Conservation (phyloP, 2,113 vertebrate genomes). For the Tinamus guttatus region DNA sequence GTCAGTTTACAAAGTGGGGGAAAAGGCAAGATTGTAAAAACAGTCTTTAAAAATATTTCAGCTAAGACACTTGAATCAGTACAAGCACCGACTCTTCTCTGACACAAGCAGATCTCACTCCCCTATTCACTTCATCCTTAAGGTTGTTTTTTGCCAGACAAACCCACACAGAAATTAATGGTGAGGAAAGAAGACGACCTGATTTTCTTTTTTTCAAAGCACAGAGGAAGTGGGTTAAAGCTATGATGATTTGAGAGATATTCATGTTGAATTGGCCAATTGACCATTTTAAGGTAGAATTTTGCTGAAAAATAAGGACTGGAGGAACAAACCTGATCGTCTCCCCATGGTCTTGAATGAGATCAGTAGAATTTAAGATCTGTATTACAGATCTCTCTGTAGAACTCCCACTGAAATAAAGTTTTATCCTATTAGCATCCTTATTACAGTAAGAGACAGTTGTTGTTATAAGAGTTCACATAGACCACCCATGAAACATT, state of each 20-base stretch:
- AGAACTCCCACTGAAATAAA: not conserved
- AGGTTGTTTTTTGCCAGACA: not conserved
- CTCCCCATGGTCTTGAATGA: not conserved
- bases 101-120: not conserved
- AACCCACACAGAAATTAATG: accelerated
- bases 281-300: not conserved
- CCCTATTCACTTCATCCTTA: accelerated
- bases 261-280: not conserved
- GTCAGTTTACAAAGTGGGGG: not conserved
- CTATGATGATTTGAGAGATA: not conserved
- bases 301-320: not conserved
- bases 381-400: not conserved
- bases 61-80: not conserved
- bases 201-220: not conserved
- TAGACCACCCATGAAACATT: not conserved
- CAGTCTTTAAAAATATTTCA: not conserved
- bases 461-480: not conserved
- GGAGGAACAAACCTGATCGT: not conserved
- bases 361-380: not conserved
- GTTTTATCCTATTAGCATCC: not conserved
- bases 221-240: not conserved
- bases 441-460: not conserved
- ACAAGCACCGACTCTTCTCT: not conserved
- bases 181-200: not conserved
- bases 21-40: not conserved